Base-by-base conservation (phyloP, 2,888 invertebrate species). In the Nycteola revayana region DNA sequence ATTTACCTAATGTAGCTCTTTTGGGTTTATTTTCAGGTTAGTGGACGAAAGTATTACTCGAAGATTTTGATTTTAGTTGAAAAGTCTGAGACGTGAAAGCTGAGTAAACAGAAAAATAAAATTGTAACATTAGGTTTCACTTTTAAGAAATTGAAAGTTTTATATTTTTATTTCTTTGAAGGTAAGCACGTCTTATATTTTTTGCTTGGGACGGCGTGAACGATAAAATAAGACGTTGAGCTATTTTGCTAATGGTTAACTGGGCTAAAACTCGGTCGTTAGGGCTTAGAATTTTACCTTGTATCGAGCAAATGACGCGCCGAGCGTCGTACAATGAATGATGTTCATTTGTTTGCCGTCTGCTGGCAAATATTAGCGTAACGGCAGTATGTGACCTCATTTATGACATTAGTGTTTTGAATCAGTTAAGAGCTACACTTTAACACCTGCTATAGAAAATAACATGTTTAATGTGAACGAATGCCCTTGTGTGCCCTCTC, bases 181-280 rank as follows among this genome's bases (percentile, higher is more conserved):
- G n/a, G 7, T 7, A 30, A 10, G 2, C 23, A 32, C 27, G 6
- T 29, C 22, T 24, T 32, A 28, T 11, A 10, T 31, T 51, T 63
- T 62, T 60, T 52, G 42, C 40, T 31, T 3, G 28, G 37, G 38
- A 42, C 45, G 56, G 47, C 60, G 50, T 53, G 56, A 57, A 58
- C 60, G 63, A 60, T 60, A 63, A 69, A 65, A 61, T 53, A 68
- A 63, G 53, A 61, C 59, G 57, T 49, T 52, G 59, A 63, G 55
- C n/a, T 49, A 53, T 66, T 72, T 45, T 43, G 38, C 60, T 68
- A 75, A 75, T 74, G 70, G 42, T 35, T 39, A 47, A 46, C 60
- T 63, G 60, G 62, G 66, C 57, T 66, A 65, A 62, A 66, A 61
- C 54, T 67, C 54, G 63, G 66, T 67, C 63, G 68, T 68, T 71